Evolutionary conservation across 2,797 vertebrate species (phyloP).

Genomic region (Argyrosomus regius): DNA sequence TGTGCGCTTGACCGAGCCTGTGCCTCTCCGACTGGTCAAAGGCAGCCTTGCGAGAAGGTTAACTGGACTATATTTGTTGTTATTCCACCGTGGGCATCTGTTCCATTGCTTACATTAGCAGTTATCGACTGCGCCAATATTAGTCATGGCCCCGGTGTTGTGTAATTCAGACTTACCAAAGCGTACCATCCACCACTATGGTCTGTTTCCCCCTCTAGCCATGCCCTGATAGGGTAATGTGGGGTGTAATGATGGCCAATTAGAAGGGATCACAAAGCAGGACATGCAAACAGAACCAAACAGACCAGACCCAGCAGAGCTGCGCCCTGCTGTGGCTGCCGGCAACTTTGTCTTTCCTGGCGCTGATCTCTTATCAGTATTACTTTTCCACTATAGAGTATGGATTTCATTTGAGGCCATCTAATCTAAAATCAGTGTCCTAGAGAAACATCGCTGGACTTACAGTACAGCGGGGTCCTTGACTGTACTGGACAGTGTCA

Average conservation of each 20-base stretch:
- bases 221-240: constrained; percentile 84
- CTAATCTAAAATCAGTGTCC: constrained; percentile 42
- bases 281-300: constrained; percentile 80
- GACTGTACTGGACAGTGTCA: constrained; percentile 49
- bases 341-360: constrained; percentile 34
- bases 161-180: constrained; percentile 86
- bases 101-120: constrained; percentile 82
- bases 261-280: constrained; percentile 86
- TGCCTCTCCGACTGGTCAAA: constrained; percentile 75
- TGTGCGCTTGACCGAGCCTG: constrained; percentile 75
- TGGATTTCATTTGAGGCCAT: constrained; percentile 38
- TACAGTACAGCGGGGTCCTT: constrained; percentile 13
- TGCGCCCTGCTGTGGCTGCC: constrained; percentile 50
- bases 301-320: constrained; percentile 61
- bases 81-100: constrained; percentile 80
- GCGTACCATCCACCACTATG: constrained; percentile 81
- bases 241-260: constrained; percentile 85
- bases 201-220: constrained; percentile 83
- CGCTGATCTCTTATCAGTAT: constrained; percentile 53
- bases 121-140: constrained; percentile 82
- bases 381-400: background rate
- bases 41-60: constrained; percentile 82
- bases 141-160: constrained; percentile 82
- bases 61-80: constrained; percentile 83
- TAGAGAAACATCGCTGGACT: constrained; percentile 21